Evolutionary conservation across 2,113 vertebrate genomes (phyloP), one percentile per base, ranked within the genome.

Genomic region (Echinops telfairi): DNA sequence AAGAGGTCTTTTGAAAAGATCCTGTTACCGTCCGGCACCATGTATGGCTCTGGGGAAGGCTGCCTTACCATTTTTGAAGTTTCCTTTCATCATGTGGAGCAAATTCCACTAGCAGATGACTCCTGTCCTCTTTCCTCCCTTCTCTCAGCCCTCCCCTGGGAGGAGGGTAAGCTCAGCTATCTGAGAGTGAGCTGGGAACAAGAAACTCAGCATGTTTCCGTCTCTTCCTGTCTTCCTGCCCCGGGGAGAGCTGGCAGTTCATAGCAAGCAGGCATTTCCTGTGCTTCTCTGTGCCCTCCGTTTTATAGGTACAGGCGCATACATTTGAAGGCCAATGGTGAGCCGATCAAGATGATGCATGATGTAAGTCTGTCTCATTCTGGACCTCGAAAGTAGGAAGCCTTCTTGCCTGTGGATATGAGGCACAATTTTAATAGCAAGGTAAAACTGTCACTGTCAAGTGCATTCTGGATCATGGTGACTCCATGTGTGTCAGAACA

Each of bases 261-360:
- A 19, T 38, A 86, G 33, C 38, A 94, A 77, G 73, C 23, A n/a
- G 31, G 53, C 0, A 36, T 12, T 7, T 66, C 68, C 6, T 15
- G 1, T 53, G 68, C 20, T 71, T 88, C n/a, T 78, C 29, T 1
- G 47, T 23, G 4, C 9, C n/a, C 68, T 36, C 47, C 2, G 14
- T 75, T 68, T 83, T 53, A 31, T 16, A 36, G 14, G 31, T 27
- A 77, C 14, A 79, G 53, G 10, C 77, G 33, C 17, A 57, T 31
- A 4, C 0, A 0, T 20, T 8, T 60, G 16, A 38, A 6, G n/a
- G 3, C 25, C 9, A 57, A 20, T 27, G 14, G 29, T 31, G 25
- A 64, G 22, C 64, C 12, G 83, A n/a, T 43, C 64, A 86, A 22
- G 6, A 53, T 1, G 7, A 75, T 38, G 36, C n/a, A 27, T 43